These are phyloP conservation scores for Anastatus disparis DNA, from an alignment of 1,140 invertebrate genomes.

Conservation along the genomic window DNA sequence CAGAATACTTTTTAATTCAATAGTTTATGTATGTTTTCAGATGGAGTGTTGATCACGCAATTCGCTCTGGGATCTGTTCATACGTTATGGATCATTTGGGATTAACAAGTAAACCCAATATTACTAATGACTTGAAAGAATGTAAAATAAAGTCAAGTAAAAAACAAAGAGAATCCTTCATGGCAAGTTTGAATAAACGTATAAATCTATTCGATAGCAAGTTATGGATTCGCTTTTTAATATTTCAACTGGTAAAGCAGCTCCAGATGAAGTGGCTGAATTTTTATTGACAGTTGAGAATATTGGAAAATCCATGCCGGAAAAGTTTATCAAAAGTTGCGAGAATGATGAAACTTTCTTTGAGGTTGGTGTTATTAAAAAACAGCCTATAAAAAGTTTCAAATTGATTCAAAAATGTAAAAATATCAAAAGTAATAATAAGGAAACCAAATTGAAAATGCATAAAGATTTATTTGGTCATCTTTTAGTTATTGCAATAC, in stretches of 20 bases:
- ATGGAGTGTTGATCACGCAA: constrained; percentile 2
- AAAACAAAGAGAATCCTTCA: too few relatives aligned
- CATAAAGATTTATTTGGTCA: constrained; percentile 51
- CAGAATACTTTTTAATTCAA: too few relatives aligned
- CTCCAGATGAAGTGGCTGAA: not conserved
- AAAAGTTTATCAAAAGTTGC: constrained; percentile 39
- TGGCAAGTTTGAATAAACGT: not conserved
- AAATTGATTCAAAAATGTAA: constrained; percentile 18
- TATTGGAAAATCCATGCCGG: not conserved
- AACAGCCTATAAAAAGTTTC: constrained; percentile 42
- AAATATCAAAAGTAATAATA: constrained; percentile 27
- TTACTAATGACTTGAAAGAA: not conserved
- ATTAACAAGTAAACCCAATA: not conserved
- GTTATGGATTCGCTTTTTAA: constrained; percentile 28
- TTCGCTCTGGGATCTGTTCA: constrained; percentile 8
- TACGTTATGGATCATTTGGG: not conserved
- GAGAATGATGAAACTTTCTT: not conserved
- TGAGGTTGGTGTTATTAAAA: constrained; percentile 38
- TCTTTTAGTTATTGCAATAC: constrained; percentile 42
- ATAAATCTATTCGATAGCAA: not conserved
- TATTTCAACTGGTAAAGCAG: constrained; percentile 38
- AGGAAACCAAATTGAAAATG: constrained; percentile 38
- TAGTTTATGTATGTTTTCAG: not conserved
- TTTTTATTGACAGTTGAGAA: constrained; percentile 31
- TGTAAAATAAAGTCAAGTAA: not conserved